Evolutionary conservation across 1,140 invertebrate species (phyloP), one percentile per base, ranked within the genome.

Genomic region (Venturia canescens): DNA sequence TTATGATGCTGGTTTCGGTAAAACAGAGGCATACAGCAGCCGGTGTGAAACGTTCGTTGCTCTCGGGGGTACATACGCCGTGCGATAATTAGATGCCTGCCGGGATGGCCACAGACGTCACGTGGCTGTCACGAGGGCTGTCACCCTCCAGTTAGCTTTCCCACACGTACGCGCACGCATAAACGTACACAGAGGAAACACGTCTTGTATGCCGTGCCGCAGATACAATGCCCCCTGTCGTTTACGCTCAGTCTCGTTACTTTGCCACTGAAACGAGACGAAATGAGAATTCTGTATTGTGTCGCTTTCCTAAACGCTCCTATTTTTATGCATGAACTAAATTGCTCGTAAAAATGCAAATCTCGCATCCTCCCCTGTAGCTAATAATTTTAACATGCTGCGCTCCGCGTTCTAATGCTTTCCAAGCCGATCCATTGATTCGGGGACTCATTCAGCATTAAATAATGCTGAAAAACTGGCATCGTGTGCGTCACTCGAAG

Each of bases 51-150:
- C 72, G 80, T 81, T 83, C 83, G 78, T 77, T 78, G 81, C 72
- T 53, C 82, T 63, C 81, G 63, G 57, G 79, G 66, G 66, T 69
- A 69, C 63, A 78, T 82, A 85, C 85, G 81, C 80, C 85, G 79
- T 80, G 82, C 85, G 85, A 90, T 90, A 92, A 92, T 91, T 91
- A 91, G 88, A 91, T 89, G 87, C 87, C 87, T 84, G 82, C 74
- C 84, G 87, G 85, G 81, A 88, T 88, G 83, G 87, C 90, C 89
- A 85, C 90, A 90, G 84, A 91, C 86, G 90, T 91, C 89, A 90
- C 87, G 87, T 84, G 87, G 86, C 88, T 90, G 89, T 91, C 90
- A 90, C 84, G 85, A 87, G 86, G 90, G 84, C 90, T 92, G 90
- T 91, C 90, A 90, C 84, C 83, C 82, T 85, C 83, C 86, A 85